These are phyloP conservation scores for Cydia strobilella DNA, from an alignment of 1,140 invertebrate genomes.

Conservation along the genomic window DNA sequence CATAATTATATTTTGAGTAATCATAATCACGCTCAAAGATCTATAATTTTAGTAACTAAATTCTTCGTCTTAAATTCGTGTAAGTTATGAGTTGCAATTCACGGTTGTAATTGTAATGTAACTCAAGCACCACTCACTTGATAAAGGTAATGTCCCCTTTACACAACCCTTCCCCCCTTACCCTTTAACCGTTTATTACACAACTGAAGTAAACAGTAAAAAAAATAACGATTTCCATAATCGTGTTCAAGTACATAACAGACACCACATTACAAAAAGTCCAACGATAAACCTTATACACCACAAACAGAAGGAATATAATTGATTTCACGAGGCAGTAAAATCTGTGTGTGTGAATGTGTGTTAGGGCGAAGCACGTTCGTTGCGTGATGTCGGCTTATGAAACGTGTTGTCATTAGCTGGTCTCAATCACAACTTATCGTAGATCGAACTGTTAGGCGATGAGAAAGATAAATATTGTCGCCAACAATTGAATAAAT, in stretches of 20 bases:
- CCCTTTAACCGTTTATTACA: neutral
- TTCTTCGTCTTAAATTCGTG: too few species aligned
- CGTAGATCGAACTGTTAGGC: neutral
- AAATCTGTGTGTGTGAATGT: neutral
- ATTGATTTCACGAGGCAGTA: neutral
- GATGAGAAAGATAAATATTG: slow-evolving; percentile 15
- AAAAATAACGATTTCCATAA: slow-evolving; percentile 28
- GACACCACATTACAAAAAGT: neutral
- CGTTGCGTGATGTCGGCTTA: slow-evolving; percentile 21
- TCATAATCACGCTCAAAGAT: too few species aligned
- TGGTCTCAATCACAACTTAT: slow-evolving; percentile 9
- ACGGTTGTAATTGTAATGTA: too few species aligned
- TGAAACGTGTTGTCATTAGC: slow-evolving; percentile 9
- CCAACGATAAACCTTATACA: neutral
- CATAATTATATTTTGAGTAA: too few species aligned
- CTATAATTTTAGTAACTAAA: too few species aligned
- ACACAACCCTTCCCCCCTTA: too few species aligned
- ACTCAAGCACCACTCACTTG: neutral
- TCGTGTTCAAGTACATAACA: slow-evolving; percentile 10
- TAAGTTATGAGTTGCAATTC: too few species aligned
- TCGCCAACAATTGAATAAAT: slow-evolving; percentile 3
- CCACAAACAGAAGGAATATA: neutral
- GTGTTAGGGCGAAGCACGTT: slow-evolving; percentile 17
- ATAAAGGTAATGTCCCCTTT: neutral
- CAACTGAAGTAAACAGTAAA: slow-evolving; percentile 5